A percentile compares a stretch with the other conserved stretches of the same genome.
Conservation (phyloP, 2,113 vertebrate species). For the Ginglymostoma cirratum region DNA sequence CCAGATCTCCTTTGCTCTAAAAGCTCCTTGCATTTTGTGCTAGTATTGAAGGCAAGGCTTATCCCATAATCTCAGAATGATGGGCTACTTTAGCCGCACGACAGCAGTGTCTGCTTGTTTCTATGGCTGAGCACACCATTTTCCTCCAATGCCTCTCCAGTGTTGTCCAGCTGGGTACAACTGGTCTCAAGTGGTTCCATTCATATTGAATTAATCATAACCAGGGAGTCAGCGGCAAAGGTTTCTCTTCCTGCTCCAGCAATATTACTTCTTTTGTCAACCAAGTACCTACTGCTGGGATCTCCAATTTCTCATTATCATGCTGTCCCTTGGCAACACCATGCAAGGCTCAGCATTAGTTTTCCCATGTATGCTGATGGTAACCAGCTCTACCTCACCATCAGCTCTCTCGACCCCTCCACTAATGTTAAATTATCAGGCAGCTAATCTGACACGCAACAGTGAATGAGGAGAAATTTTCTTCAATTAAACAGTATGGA, state of each 20-base stretch:
- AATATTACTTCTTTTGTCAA: too few relatives aligned
- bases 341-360: too few relatives aligned
- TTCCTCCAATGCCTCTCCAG: neutral
- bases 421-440: too few relatives aligned
- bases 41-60: neutral
- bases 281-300: neutral
- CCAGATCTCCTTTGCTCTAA: neutral
- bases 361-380: too few relatives aligned
- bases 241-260: too few relatives aligned
- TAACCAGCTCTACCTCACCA: too few relatives aligned
- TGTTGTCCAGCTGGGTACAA: neutral
- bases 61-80: neutral
- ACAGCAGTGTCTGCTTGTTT: neutral
- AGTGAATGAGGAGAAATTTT: too few relatives aligned
- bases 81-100: neutral
- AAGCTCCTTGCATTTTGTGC: neutral
- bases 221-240: neutral
- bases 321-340: too few relatives aligned
- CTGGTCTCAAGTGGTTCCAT: neutral
- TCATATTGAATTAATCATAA: neutral
- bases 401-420: too few relatives aligned
- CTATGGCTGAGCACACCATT: neutral
- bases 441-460: too few relatives aligned
- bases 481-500: too few relatives aligned
- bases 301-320: too few relatives aligned